These are phyloP conservation scores for Ammodytes marinus DNA, from an alignment of 2,113 vertebrate genomes.

Conservation along the genomic window DNA sequence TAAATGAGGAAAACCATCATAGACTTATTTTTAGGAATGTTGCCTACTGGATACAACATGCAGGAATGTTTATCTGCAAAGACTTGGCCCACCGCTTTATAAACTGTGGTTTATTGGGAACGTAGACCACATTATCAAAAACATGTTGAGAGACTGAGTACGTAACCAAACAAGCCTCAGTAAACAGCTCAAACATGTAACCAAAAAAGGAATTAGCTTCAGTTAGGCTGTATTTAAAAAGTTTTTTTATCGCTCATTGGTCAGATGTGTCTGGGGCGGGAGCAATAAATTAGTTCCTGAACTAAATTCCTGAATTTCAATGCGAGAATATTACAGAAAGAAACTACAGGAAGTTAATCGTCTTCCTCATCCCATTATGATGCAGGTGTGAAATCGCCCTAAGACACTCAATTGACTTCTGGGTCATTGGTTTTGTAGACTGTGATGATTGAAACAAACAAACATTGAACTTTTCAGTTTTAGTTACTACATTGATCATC, in stretches of 20 bases:
- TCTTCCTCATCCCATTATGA: too few species aligned
- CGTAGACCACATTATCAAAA: not conserved
- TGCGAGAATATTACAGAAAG: too few species aligned
- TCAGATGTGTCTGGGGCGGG: too few species aligned
- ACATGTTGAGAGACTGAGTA: not conserved
- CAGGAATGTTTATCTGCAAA: constrained; percentile 12
- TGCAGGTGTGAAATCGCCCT: too few species aligned
- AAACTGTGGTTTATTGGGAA: constrained; percentile 1
- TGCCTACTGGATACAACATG: not conserved
- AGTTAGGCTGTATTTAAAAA: not conserved
- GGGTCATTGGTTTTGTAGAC: not conserved
- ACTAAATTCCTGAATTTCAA: too few species aligned
- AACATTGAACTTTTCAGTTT: not conserved
- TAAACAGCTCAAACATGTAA: constrained; percentile 23
- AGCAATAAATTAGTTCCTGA: too few species aligned
- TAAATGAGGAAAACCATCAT: not conserved
- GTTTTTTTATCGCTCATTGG: too few species aligned
- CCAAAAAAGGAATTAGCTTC: constrained; percentile 30
- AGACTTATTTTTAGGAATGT: not conserved
- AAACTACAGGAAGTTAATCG: too few species aligned
- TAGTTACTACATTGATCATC: not conserved
- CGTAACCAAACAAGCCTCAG: constrained; percentile 14
- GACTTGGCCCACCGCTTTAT: not conserved
- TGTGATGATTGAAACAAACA: not conserved
- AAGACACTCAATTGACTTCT: not conserved